Conservation (phyloP, 2,113 vertebrate genomes). For the Donacobius atricapilla region DNA sequence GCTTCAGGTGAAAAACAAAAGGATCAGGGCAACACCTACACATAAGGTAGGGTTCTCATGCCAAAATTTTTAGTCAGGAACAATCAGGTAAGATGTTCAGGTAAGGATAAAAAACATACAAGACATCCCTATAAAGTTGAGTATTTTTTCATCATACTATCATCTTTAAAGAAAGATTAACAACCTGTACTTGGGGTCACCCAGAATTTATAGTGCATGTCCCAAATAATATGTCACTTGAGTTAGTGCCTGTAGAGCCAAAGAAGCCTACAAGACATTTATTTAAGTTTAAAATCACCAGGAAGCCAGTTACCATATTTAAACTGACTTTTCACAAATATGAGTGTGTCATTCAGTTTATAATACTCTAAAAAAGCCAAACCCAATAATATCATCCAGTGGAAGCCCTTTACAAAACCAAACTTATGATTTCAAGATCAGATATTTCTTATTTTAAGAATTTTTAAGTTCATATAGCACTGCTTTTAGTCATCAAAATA, state of each 20-base stretch:
- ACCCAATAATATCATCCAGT: neutral
- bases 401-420: neutral
- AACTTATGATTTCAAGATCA: neutral
- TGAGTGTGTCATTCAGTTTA: neutral
- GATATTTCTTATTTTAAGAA: neutral
- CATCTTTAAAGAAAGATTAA: neutral
- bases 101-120: neutral
- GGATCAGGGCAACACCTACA: neutral
- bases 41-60: neutral
- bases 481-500: neutral
- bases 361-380: neutral
- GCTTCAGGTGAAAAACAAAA: conserved; percentile 13
- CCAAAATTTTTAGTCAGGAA: neutral
- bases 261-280: neutral
- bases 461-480: neutral
- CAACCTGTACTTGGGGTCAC: neutral
- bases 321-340: neutral
- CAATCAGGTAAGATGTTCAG: neutral
- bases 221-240: neutral
- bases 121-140: neutral
- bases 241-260: neutral
- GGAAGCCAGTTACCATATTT: neutral
- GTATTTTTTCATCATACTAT: neutral
- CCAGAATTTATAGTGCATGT: neutral
- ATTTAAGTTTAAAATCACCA: neutral